A percentile compares a stretch with the other conserved stretches of the same genome.
phyloP scores from a whole-genome alignment of 2,888 invertebrate genomes.

The Dynastes hyllus region DNA sequence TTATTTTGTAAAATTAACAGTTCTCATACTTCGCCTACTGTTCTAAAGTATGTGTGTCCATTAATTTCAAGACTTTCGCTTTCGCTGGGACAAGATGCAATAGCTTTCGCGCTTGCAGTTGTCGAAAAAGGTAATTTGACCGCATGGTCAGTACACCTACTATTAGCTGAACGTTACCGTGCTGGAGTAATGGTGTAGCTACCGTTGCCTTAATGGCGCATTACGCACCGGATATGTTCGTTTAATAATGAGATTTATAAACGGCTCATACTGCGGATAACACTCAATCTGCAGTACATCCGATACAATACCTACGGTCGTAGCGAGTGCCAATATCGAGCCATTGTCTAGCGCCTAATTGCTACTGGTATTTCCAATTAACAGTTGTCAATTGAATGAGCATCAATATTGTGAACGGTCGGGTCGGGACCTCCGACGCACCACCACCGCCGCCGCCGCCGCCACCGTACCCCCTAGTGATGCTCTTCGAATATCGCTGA shows the following conservation, averaged over 20 bases:
- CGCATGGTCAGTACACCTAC: no score
- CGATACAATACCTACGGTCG: constrained; percentile 16
- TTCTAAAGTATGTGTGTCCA: no score
- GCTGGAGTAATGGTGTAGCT: no score
- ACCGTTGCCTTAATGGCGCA: no score
- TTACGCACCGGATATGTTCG: not conserved
- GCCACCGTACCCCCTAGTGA: not conserved
- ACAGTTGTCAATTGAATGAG: constrained; percentile 41
- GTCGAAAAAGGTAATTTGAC: no score
- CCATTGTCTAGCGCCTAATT: constrained; percentile 34
- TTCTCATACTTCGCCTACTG: no score
- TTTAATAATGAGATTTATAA: constrained; percentile 39
- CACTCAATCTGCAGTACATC: constrained; percentile 34
- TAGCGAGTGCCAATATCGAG: constrained; percentile 17
- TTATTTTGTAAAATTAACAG: no score
- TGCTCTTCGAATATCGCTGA: not conserved
- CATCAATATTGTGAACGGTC: constrained; percentile 29
- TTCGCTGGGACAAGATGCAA: no score
- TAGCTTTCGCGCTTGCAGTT: no score
- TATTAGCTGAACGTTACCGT: no score
- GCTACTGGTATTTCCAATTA: constrained; percentile 40
- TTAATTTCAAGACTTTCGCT: no score
- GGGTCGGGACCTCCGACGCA: not conserved
- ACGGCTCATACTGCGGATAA: constrained; percentile 25
- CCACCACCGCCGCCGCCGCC: not conserved